Conservation (phyloP, 2,888 invertebrate genomes). For the Arge pagana region DNA sequence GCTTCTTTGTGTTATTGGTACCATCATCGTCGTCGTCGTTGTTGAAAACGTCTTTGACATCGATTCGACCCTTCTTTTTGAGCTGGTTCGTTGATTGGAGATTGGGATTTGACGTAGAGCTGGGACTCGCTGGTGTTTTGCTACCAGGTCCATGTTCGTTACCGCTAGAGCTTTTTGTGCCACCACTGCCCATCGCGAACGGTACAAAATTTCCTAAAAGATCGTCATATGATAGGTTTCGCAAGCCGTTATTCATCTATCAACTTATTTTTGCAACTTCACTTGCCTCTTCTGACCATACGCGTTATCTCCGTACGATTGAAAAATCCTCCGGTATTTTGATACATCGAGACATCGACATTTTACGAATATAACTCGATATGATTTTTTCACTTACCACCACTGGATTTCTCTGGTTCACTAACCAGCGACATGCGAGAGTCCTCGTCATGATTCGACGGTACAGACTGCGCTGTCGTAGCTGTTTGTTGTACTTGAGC, state of each 20-base stretch:
- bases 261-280: too few species aligned
- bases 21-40: conserved; percentile 78
- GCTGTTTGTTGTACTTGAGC: conserved; percentile 23
- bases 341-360: too few species aligned
- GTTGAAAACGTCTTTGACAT: conserved; percentile 84
- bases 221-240: too few species aligned
- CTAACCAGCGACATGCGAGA: conserved; percentile 55
- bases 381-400: conserved; percentile 45
- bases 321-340: too few species aligned
- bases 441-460: conserved; percentile 49
- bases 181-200: conserved; percentile 54
- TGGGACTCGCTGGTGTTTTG: conserved; percentile 55
- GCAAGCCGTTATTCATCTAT: too few species aligned
- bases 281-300: too few species aligned
- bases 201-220: conserved; percentile 53
- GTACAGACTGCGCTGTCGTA: conserved; percentile 43
- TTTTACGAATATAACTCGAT: too few species aligned
- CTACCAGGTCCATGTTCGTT: conserved; percentile 49
- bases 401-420: conserved; percentile 53
- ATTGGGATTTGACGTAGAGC: conserved; percentile 37
- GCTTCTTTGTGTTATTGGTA: conserved; percentile 65
- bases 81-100: conserved; percentile 50
- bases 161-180: conserved; percentile 38
- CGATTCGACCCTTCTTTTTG: conserved; percentile 71
- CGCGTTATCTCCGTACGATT: too few species aligned